Evolutionary conservation across 2,888 invertebrate genomes (phyloP), one percentile per base, ranked within the genome.

Genomic region (Tortricodes alternella): DNA sequence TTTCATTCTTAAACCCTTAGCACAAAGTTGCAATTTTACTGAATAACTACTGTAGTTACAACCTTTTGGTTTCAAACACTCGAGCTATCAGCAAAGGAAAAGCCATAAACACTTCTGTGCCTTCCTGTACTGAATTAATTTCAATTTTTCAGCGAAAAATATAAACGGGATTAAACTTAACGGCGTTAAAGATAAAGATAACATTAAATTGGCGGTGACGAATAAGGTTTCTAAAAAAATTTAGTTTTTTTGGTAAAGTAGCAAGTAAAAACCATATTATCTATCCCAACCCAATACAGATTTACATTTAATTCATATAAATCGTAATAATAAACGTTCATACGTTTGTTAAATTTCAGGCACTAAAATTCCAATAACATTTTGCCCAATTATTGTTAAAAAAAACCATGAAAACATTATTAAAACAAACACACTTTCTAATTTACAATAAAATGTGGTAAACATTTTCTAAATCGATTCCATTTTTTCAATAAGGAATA

Each of bases 81-180:
- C 18, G 43, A 49, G 65, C 73, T 78, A 79, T 79, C 78, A 74
- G 66, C 75, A 59, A 57, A 68, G 70, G 70, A 70, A 70, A 70
- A 66, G 69, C 80, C 64, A 78, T 86, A 86, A 87, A 86, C 85
- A 82, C 80, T 85, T 81, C 83, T 76, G 69, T 68, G 63, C 67
- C 67, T 84, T 83, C 83, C 84, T 79, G 79, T 71, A 68, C 71
- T 65, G 48, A 64, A 59, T 72, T 70, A 68, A 71, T 69, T 68
- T 59, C 5, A 46, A 15, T 46, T 56, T 55, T 56, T 56, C 5
- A 50, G 23, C 15, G 4, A 15, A 16, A n/a, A 35, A 15, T 13
- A 19, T 37, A 53, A 46, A 34, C 37, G n/a, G 44, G 35, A 18
- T 21, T 29, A 8, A 2, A 43, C 21, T 34, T 35, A 15, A 49